Conservation (phyloP, 1,140 invertebrate species). For the Prorops nasuta region DNA sequence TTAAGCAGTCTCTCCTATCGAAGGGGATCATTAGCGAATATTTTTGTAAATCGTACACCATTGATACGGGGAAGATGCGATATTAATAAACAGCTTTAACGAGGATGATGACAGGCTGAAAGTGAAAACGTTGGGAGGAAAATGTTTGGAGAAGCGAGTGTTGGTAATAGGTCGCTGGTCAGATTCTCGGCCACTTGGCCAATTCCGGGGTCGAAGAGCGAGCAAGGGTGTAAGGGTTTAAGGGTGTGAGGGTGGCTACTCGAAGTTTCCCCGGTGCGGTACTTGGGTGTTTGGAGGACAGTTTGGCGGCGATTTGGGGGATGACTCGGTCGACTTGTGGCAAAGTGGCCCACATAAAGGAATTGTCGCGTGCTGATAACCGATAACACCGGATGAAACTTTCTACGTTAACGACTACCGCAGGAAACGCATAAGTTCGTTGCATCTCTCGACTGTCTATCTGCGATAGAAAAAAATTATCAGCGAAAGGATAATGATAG, state of each 20-base stretch:
- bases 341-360: constrained; percentile 31
- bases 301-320: constrained; percentile 43
- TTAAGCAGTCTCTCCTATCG: too few relatives aligned
- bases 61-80: too few relatives aligned
- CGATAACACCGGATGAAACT: constrained; percentile 18
- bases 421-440: constrained; percentile 21
- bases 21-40: too few relatives aligned
- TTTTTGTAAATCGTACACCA: too few relatives aligned
- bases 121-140: too few relatives aligned
- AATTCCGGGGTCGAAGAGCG: constrained; percentile 27
- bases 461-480: constrained; percentile 5
- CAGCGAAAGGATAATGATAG: neutral
- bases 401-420: constrained; percentile 11
- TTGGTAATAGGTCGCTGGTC: constrained; percentile 29
- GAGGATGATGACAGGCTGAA: too few relatives aligned
- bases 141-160: constrained; percentile 23
- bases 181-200: constrained; percentile 28
- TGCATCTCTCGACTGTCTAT: constrained; percentile 6
- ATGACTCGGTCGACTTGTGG: constrained; percentile 42
- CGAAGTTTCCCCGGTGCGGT: constrained; percentile 41
- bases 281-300: constrained; percentile 47
- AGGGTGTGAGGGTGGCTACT: constrained; percentile 24
- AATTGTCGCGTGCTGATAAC: constrained; percentile 20
- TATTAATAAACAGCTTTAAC: too few relatives aligned
- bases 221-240: constrained; percentile 4